Conservation (phyloP, 1,140 invertebrate species). For the Panulirus ornatus region DNA sequence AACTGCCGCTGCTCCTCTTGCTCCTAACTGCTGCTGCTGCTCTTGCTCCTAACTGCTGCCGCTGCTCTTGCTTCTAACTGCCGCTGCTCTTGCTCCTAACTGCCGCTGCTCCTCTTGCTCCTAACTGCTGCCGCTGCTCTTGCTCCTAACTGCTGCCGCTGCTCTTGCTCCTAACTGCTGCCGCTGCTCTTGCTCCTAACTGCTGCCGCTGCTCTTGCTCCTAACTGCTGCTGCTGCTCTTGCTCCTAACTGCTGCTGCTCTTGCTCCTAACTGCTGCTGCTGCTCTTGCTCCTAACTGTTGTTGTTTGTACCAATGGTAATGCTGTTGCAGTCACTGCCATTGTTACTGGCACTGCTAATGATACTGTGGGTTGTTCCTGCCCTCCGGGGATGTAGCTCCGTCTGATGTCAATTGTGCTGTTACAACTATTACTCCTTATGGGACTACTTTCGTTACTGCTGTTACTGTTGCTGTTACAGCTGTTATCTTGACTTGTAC, state of each 20-base stretch:
- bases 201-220: background rate
- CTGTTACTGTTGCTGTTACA: background rate
- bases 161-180: background rate
- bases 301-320: no score
- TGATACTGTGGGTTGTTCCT: no score
- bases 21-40: no score
- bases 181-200: background rate
- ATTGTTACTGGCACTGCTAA: no score
- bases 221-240: background rate
- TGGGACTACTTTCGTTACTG: background rate
- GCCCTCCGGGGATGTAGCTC: no score
- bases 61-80: background rate
- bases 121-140: background rate
- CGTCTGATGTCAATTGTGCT: no score
- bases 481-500: no score
- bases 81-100: background rate
- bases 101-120: background rate
- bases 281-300: no score
- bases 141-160: background rate
- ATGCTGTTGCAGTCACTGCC: no score
- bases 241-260: background rate
- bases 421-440: no score
- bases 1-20: no score
- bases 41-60: background rate
- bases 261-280: no score